Conservation (phyloP, 2,888 invertebrate species). For the Rugalucina vietnamica region DNA sequence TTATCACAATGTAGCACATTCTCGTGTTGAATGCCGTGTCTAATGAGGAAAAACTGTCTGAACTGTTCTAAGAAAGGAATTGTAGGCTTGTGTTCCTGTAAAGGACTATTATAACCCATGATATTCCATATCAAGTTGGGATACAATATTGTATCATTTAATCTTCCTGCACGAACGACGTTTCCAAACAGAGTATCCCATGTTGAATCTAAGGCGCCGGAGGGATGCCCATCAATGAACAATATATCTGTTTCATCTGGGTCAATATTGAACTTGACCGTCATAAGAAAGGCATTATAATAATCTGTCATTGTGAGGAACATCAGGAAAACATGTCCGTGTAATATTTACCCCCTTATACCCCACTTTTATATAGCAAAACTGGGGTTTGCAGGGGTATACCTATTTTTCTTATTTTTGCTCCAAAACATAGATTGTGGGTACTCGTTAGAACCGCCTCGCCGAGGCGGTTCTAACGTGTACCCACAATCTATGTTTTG, state of each 20-base stretch:
- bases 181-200: slow-evolving; percentile 79
- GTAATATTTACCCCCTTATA: too few relatives aligned
- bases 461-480: too few relatives aligned
- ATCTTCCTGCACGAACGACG: slow-evolving; percentile 67
- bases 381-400: too few relatives aligned
- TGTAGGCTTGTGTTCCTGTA: slow-evolving; percentile 68
- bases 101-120: slow-evolving; percentile 79
- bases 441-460: too few relatives aligned
- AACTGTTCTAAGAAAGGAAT: slow-evolving; percentile 79
- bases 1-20: slow-evolving; percentile 72
- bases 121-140: slow-evolving; percentile 76
- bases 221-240: slow-evolving; percentile 80
- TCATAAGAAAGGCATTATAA: slow-evolving; percentile 76
- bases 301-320: slow-evolving; percentile 79
- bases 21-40: slow-evolving; percentile 51
- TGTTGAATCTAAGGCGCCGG: slow-evolving; percentile 75
- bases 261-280: slow-evolving; percentile 64
- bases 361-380: too few relatives aligned
- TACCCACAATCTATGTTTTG: too few relatives aligned
- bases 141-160: slow-evolving; percentile 65
- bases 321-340: too few relatives aligned
- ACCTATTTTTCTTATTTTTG: too few relatives aligned
- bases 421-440: too few relatives aligned
- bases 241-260: slow-evolving; percentile 74
- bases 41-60: slow-evolving; percentile 76